Evolutionary conservation across 2,113 vertebrate species (phyloP).

Genomic region (Epinephelus lanceolatus): DNA sequence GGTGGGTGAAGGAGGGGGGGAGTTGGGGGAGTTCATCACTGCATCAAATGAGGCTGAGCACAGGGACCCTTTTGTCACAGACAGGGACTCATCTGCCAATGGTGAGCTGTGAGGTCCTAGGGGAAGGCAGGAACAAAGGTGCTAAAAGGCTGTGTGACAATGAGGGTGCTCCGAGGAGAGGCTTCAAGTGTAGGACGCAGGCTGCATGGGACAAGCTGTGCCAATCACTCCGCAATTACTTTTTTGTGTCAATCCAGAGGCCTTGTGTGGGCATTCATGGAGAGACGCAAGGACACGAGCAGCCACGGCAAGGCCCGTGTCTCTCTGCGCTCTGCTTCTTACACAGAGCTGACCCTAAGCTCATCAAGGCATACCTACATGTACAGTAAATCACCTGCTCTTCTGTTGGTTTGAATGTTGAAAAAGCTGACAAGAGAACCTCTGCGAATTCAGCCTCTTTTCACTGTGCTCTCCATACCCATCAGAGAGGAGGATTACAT

Average conservation of each 20-base stretch:
- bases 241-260: slow-evolving; percentile 70
- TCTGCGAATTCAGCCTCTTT: background rate
- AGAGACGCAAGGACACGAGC: slow-evolving; percentile 71
- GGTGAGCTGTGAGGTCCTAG: slow-evolving; percentile 89
- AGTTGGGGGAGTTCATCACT: slow-evolving; percentile 68
- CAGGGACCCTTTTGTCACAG: slow-evolving; percentile 92
- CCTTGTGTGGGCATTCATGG: slow-evolving; percentile 75
- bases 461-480: background rate
- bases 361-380: slow-evolving; percentile 20
- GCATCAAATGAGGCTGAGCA: slow-evolving; percentile 84
- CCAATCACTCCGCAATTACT: slow-evolving; percentile 90
- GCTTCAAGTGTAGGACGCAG: slow-evolving; percentile 82
- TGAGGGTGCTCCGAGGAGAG: slow-evolving; percentile 88
- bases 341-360: slow-evolving; percentile 52
- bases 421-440: slow-evolving; percentile 11
- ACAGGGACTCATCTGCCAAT: slow-evolving; percentile 90
- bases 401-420: slow-evolving; percentile 8
- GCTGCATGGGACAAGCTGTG: slow-evolving; percentile 89
- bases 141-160: slow-evolving; percentile 96
- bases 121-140: slow-evolving; percentile 93
- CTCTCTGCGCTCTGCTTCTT: slow-evolving; percentile 43
- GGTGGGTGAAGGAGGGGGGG: background rate
- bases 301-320: slow-evolving; percentile 24
- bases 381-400: slow-evolving; percentile 49
- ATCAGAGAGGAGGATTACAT: background rate